Evolutionary conservation across 2,113 vertebrate species (phyloP).

Genomic region (Malurus elegans): DNA sequence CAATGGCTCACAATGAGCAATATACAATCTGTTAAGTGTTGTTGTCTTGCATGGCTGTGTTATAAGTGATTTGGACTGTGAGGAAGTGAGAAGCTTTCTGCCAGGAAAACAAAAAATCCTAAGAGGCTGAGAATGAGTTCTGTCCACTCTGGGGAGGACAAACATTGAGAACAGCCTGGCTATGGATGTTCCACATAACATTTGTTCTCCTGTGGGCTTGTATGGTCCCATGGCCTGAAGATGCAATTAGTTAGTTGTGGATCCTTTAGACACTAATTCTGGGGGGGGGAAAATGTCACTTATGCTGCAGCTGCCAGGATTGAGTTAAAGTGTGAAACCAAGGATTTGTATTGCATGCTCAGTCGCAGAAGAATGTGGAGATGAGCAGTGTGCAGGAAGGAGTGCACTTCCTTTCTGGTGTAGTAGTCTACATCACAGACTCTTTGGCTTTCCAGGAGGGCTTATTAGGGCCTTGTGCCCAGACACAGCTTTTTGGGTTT

Average conservation of each 20-base stretch:
- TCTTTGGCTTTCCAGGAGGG: neutral
- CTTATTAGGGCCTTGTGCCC: neutral
- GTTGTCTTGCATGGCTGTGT: neutral
- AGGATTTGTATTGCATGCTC: neutral
- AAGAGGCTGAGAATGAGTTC: neutral
- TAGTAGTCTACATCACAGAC: neutral
- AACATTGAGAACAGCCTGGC: neutral
- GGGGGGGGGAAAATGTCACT: too few relatives aligned
- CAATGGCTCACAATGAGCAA: neutral
- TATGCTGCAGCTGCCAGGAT: neutral
- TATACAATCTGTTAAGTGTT: neutral
- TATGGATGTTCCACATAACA: fast-evolving
- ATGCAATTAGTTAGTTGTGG: neutral
- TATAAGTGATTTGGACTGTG: neutral
- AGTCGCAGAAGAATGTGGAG: neutral
- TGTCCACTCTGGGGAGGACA: neutral
- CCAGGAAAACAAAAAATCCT: neutral
- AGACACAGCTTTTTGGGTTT: neutral
- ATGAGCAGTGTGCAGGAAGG: neutral
- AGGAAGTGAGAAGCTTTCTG: neutral
- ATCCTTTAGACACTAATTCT: neutral
- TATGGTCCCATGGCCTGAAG: neutral
- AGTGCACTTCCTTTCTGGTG: neutral
- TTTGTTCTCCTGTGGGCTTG: neutral
- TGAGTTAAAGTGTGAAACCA: neutral